Evolutionary conservation across 2,113 vertebrate genomes (phyloP).

Genomic region (Rhabdornis inornatus): DNA sequence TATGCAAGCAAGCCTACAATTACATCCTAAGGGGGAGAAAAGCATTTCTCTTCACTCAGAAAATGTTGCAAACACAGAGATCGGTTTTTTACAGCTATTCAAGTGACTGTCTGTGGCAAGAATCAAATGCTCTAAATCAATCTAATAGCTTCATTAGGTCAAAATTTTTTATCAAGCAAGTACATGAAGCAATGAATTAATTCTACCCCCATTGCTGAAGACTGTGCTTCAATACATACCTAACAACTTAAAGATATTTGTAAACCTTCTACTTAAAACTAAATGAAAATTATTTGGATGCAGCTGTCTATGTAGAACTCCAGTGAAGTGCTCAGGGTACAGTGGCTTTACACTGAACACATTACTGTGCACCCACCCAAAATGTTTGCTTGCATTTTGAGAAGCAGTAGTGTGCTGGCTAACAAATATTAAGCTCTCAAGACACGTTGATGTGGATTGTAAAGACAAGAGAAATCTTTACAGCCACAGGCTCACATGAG

Average conservation of each 20-base stretch:
- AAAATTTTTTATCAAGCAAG: not conserved
- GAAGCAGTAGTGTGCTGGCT: not conserved
- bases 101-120: not conserved
- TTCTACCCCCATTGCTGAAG: not conserved
- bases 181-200: not conserved
- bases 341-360: not conserved
- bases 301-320: not conserved
- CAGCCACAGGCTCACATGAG: not conserved
- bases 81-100: not conserved
- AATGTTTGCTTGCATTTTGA: not conserved
- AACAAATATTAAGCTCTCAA: not conserved
- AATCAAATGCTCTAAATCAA: not conserved
- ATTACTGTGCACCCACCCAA: not conserved
- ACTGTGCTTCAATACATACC: not conserved
- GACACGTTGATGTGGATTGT: accelerated
- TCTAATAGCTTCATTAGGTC: not conserved
- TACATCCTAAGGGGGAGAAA: not conserved
- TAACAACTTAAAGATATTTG: not conserved
- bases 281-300: not conserved
- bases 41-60: not conserved
- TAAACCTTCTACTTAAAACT: not conserved
- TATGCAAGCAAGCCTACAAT: not conserved
- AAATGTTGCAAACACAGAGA: not conserved
- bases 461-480: not conserved
- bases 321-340: not conserved